These are phyloP conservation scores for Notodonta ziczac DNA, from an alignment of 2,888 invertebrate species.

Conservation along the genomic window DNA sequence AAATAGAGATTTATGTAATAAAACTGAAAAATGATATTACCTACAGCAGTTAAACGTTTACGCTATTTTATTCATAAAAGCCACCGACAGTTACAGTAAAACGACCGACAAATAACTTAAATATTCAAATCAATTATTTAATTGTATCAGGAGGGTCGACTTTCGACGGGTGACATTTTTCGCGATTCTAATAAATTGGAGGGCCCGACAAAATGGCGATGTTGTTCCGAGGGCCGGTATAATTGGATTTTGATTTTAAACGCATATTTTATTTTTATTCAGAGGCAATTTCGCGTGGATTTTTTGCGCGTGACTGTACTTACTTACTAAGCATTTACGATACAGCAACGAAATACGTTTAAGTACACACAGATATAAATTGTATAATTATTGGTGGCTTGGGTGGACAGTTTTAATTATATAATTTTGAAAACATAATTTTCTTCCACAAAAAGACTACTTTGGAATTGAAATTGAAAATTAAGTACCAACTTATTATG, in stretches of 20 bases:
- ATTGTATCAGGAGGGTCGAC: constrained; percentile 27
- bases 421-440: too few relatives aligned
- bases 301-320: constrained; percentile 3
- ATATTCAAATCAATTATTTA: constrained; percentile 22
- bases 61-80: background rate
- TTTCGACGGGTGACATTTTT: constrained; percentile 32
- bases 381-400: too few relatives aligned
- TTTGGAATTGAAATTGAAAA: too few relatives aligned
- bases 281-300: constrained; percentile 1
- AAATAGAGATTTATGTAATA: too few relatives aligned
- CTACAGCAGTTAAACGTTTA: background rate
- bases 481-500: too few relatives aligned
- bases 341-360: too few relatives aligned
- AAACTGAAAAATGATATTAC: too few relatives aligned
- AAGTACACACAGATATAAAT: too few relatives aligned
- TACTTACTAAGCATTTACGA: background rate
- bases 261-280: constrained; percentile 35
- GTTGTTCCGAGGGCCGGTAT: constrained; percentile 22
- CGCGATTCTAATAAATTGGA: constrained; percentile 32
- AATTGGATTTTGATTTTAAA: constrained; percentile 40
- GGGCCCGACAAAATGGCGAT: constrained; percentile 18
- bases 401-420: too few relatives aligned
- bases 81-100: background rate
- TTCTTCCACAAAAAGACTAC: too few relatives aligned
- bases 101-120: constrained; percentile 1